phyloP scores from a whole-genome alignment of 2,888 invertebrate genomes.

The Ormyrus rosae region DNA sequence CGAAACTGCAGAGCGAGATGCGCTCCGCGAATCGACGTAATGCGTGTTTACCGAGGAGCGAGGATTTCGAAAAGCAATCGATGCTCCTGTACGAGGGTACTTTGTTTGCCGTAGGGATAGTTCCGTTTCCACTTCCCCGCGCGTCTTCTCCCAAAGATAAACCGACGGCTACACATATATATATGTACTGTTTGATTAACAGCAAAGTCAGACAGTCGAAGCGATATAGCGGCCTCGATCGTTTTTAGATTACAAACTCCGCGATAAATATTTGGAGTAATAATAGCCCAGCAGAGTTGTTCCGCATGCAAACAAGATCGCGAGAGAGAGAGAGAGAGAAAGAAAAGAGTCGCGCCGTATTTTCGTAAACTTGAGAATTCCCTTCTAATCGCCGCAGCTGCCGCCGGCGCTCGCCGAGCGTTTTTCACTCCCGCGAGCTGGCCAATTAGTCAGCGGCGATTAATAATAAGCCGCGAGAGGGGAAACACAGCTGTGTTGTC shows the following conservation, averaged over 20 bases:
- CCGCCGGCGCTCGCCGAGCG: too few relatives aligned
- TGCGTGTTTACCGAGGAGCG: neutral
- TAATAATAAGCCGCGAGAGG: neutral
- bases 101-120: neutral
- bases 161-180: neutral
- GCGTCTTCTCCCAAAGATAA: neutral
- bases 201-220: too few relatives aligned
- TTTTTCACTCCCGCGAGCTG: neutral
- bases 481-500: neutral
- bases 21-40: neutral
- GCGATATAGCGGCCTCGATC: too few relatives aligned
- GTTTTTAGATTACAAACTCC: too few relatives aligned
- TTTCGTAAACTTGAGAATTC: slow-evolving; percentile 36
- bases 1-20: neutral
- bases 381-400: neutral
- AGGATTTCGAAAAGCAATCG: neutral
- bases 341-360: slow-evolving; percentile 4
- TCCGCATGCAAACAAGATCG: neutral
- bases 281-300: neutral
- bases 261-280: neutral
- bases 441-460: slow-evolving; percentile 7
- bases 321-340: neutral
- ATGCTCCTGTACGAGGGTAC: neutral
- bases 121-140: neutral
- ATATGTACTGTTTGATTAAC: too few relatives aligned